Conservation (phyloP, 2,113 vertebrate genomes). For the Oncorhynchus masou region DNA sequence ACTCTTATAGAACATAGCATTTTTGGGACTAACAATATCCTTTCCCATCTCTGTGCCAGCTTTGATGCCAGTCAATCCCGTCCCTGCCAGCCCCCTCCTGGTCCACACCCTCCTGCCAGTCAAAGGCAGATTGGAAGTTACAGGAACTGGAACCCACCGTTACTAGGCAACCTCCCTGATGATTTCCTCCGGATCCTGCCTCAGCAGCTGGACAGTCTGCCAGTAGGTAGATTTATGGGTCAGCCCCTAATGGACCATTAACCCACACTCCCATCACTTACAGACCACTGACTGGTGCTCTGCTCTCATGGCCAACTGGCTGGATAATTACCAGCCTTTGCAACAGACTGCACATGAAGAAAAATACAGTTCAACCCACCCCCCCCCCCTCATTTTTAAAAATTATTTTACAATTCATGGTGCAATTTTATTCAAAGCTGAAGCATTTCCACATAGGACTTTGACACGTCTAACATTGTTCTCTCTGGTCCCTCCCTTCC, state of each 20-base stretch:
- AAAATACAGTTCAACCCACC: too few relatives aligned
- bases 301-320: neutral
- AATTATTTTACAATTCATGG: neutral
- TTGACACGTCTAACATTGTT: neutral
- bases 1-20: too few relatives aligned
- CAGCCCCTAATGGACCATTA: neutral
- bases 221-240: slow-evolving; percentile 64
- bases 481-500: neutral
- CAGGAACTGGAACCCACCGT: slow-evolving; percentile 91
- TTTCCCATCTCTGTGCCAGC: slow-evolving; percentile 46
- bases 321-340: too few relatives aligned
- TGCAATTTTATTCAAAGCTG: too few relatives aligned
- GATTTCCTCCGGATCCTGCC: slow-evolving; percentile 94
- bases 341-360: too few relatives aligned
- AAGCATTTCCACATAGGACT: too few relatives aligned
- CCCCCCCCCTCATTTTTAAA: neutral
- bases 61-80: slow-evolving; percentile 51
- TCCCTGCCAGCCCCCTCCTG: slow-evolving; percentile 31
- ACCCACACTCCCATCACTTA: slow-evolving; percentile 60
- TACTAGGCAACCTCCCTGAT: slow-evolving; percentile 91
- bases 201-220: slow-evolving; percentile 80
- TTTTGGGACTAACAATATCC: neutral
- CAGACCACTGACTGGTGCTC: slow-evolving; percentile 42
- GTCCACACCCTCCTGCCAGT: slow-evolving; percentile 45
- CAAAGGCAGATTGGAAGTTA: slow-evolving; percentile 72